Evolutionary conservation across 2,113 vertebrate species (phyloP), one percentile per base, ranked within the genome.

Genomic region (Strigops habroptila): DNA sequence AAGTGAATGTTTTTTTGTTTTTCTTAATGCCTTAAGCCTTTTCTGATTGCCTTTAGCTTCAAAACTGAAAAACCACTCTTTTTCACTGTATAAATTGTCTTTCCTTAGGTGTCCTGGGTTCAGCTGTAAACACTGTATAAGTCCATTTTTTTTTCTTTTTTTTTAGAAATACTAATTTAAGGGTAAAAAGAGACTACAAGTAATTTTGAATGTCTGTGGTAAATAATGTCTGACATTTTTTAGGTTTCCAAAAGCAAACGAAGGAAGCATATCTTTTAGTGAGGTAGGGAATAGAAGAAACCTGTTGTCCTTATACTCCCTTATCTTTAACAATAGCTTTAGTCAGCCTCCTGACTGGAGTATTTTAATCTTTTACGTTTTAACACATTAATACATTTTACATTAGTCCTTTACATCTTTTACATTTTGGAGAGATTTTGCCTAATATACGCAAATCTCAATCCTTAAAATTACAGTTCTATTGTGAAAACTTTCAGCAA

Each of bases 381-480:
- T 57, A 57, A 57, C 22, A n/a, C 33, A n/a, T 6, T 14, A 57
- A n/a, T n/a, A n/a, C 21, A 23, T n/a, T 59, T 59, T 59, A n/a
- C 33, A 23, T n/a, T n/a, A 59, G 23, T n/a, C 55, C 23, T 59
- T 59, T 59, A n/a, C 13, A 59, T n/a, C 21, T 14, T n/a, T 59
- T 23, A 59, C 33, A n/a, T 51, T 70, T 78, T 35, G n/a, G 41
- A 75, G 11, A 51, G 41, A n/a, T 79, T 69, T 88, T 85, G 31
- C 43, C 22, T 63, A 39, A 53, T 7, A 28, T 2, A n/a, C 0
- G 1, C 2, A 64, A 65, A 74, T 70, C 21, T 6, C 18, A 37
- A 6, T 48, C 64, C 37, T 67, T 51, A 65, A 78, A 65, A 81
- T 43, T 60, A 31, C 1, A 7, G 13, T 60, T 60, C 17, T 46